Evolutionary conservation across 2,113 vertebrate genomes (phyloP).

Genomic region (Machaerirhynchus nigripectus): DNA sequence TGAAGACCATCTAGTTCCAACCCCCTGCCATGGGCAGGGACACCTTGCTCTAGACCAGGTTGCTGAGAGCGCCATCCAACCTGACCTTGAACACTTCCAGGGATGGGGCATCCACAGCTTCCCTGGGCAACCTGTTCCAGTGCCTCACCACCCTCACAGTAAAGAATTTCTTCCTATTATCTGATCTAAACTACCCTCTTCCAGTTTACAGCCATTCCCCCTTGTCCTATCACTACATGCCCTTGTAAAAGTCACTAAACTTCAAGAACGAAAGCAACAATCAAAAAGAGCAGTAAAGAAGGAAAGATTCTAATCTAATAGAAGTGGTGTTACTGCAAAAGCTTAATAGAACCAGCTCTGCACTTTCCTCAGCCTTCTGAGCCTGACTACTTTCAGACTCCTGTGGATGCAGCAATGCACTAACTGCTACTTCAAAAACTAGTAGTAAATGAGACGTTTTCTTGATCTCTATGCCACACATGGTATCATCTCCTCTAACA

Average conservation of each 20-base stretch:
- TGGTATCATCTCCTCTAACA: neutral
- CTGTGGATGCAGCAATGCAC: neutral
- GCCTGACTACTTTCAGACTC: neutral
- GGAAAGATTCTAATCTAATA: neutral
- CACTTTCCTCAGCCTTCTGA: neutral
- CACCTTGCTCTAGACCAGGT: neutral
- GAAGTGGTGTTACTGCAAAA: neutral
- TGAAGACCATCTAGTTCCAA: neutral
- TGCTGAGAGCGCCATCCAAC: fast-evolving
- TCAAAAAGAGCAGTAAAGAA: neutral
- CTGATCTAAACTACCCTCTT: neutral
- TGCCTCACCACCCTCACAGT: neutral
- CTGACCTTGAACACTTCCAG: neutral
- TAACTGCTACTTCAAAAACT: neutral
- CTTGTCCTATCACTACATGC: neutral
- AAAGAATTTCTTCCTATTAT: neutral
- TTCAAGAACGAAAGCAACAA: neutral
- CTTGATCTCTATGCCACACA: neutral
- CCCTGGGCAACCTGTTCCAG: neutral
- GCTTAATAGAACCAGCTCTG: neutral
- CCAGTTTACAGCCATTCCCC: neutral
- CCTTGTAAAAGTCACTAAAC: neutral
- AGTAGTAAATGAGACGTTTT: neutral
- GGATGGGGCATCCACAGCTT: neutral
- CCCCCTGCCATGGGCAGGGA: neutral